phyloP scores from a whole-genome alignment of 2,888 invertebrate species.

The Cataglyphis altisquamis region DNA sequence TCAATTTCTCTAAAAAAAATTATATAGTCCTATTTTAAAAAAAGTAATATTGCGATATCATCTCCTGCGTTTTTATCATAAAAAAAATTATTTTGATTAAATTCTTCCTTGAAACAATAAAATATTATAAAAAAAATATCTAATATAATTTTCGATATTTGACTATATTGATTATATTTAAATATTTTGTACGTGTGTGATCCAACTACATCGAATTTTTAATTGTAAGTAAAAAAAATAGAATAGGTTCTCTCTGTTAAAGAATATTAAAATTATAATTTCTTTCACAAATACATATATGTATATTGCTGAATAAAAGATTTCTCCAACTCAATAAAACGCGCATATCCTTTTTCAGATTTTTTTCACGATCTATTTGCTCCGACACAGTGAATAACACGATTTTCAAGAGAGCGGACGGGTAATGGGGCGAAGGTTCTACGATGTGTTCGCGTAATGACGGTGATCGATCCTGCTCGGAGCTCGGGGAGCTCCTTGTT shows the following conservation, averaged over 20 bases:
- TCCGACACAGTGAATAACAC: not conserved
- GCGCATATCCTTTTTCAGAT: not conserved
- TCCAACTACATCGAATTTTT: not conserved
- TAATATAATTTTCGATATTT: not conserved
- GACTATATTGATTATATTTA: not conserved
- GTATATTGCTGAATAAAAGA: not conserved
- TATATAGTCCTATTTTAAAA: not conserved
- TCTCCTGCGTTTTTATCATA: not conserved
- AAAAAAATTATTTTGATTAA: not conserved
- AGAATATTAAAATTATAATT: conserved; percentile 4
- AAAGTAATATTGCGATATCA: not conserved
- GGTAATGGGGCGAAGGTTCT: conserved; percentile 17
- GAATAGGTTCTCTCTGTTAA: not conserved
- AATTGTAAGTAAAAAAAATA: not conserved
- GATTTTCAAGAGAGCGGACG: conserved; percentile 4
- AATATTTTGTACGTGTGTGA: not conserved
- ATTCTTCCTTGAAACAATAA: not conserved
- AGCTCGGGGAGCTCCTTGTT: conserved; percentile 48
- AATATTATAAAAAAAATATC: too few species aligned
- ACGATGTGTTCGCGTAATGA: conserved; percentile 47
- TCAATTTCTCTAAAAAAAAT: too few species aligned
- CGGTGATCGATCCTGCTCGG: conserved; percentile 69
- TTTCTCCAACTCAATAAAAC: not conserved
- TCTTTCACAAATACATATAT: not conserved
- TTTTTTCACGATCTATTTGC: conserved; percentile 5